Conservation (phyloP, 2,888 invertebrate species). For the Drosophila sordidapex region DNA sequence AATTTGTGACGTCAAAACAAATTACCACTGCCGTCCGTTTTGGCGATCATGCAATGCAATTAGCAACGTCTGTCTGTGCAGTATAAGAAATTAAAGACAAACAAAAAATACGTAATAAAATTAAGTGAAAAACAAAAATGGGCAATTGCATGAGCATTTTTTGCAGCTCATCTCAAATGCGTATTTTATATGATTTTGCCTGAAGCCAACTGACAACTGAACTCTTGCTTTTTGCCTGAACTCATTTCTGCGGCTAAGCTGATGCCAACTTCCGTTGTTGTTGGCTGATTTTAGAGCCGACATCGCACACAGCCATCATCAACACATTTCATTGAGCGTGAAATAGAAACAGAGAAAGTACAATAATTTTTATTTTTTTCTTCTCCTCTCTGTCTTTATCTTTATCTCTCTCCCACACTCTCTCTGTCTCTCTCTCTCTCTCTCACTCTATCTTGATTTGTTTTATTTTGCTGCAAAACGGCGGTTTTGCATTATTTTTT, state of each 20-base stretch:
- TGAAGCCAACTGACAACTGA: slow-evolving; percentile 9
- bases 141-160: slow-evolving; percentile 42
- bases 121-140: slow-evolving; percentile 65
- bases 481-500: slow-evolving; percentile 34
- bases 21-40: slow-evolving; percentile 51
- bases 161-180: slow-evolving; percentile 56
- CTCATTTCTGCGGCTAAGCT: slow-evolving; percentile 67
- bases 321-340: slow-evolving; percentile 83
- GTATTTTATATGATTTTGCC: slow-evolving; percentile 47
- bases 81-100: slow-evolving; percentile 30
- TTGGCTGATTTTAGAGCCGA: slow-evolving; percentile 40
- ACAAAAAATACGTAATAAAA: slow-evolving; percentile 68
- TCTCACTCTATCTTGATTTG: slow-evolving; percentile 18
- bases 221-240: slow-evolving; percentile 50
- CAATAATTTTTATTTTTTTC: slow-evolving; percentile 59
- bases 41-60: slow-evolving; percentile 76
- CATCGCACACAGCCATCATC: slow-evolving; percentile 68
- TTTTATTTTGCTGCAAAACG: slow-evolving; percentile 47
- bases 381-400: slow-evolving; percentile 17
- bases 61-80: slow-evolving; percentile 40
- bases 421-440: background rate
- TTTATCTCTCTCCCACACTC: slow-evolving; percentile 5
- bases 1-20: slow-evolving; percentile 49
- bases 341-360: slow-evolving; percentile 84
- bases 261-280: slow-evolving; percentile 73